Evolutionary conservation across 2,888 invertebrate species (phyloP).

Genomic region (Habroteleia sp.): DNA sequence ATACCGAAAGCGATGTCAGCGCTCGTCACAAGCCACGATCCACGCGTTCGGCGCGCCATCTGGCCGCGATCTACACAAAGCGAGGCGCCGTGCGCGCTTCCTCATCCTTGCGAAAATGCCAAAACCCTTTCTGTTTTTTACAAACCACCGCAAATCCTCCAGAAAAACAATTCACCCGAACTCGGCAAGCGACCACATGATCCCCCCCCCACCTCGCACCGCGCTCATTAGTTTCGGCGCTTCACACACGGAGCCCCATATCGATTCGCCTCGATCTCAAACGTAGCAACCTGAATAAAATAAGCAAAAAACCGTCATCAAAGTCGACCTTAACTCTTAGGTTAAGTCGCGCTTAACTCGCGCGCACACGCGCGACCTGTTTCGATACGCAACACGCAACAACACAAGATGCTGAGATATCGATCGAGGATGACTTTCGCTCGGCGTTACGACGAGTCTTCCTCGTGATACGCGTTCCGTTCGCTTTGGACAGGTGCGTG

Average conservation of each 20-base stretch:
- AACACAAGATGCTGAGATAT: slow-evolving; percentile 34
- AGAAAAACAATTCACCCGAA: slow-evolving; percentile 25
- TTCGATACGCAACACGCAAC: slow-evolving; percentile 19
- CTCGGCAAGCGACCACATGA: slow-evolving; percentile 24
- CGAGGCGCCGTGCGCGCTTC: slow-evolving; percentile 41
- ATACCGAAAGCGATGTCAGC: slow-evolving; percentile 42
- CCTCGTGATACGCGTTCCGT: slow-evolving; percentile 23
- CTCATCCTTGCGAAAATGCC: slow-evolving; percentile 43
- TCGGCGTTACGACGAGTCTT: slow-evolving; percentile 12
- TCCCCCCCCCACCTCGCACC: slow-evolving; percentile 34
- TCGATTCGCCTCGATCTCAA: slow-evolving; percentile 47
- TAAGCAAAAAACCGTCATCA: slow-evolving; percentile 6
- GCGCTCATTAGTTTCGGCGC: slow-evolving; percentile 26
- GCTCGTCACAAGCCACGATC: slow-evolving; percentile 47
- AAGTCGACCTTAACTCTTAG: background rate
- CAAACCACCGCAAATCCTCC: slow-evolving; percentile 13
- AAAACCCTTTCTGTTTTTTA: slow-evolving; percentile 8
- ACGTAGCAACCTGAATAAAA: slow-evolving; percentile 25
- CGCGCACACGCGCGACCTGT: slow-evolving; percentile 15
- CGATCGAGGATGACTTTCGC: slow-evolving; percentile 47
- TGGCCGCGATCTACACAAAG: slow-evolving; percentile 48
- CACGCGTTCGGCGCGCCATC: slow-evolving; percentile 46
- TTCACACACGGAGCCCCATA: slow-evolving; percentile 48
- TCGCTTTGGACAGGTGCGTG: slow-evolving; percentile 34
- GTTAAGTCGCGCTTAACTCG: slow-evolving; percentile 13